These are phyloP conservation scores for Synodontis membranacea DNA, from an alignment of 2,113 vertebrate species.

Conservation along the genomic window DNA sequence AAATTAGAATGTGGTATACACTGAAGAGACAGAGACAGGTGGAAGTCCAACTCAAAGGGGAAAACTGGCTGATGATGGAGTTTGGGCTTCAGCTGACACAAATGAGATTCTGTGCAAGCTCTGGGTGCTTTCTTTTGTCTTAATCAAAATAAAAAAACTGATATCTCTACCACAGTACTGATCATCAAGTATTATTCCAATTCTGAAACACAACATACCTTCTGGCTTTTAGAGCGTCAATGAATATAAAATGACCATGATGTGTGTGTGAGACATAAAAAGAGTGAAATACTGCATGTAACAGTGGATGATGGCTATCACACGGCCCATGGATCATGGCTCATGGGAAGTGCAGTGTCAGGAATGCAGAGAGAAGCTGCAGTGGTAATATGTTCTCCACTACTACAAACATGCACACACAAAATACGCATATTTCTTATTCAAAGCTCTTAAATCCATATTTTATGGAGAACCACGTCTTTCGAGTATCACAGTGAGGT, in stretches of 20 bases:
- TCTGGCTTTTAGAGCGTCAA: neutral
- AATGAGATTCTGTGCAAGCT: slow-evolving; percentile 28
- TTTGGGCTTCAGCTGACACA: slow-evolving; percentile 50
- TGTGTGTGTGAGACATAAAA: slow-evolving; percentile 20
- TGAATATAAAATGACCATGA: slow-evolving; percentile 33
- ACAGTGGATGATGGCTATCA: slow-evolving; percentile 76
- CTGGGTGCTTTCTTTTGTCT: slow-evolving; percentile 10
- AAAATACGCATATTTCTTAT: slow-evolving; percentile 46
- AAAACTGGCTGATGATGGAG: slow-evolving; percentile 37
- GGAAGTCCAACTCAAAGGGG: slow-evolving; percentile 59
- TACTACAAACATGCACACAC: slow-evolving; percentile 44
- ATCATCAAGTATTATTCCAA: slow-evolving; percentile 36
- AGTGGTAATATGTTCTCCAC: slow-evolving; percentile 39
- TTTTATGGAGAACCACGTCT: slow-evolving; percentile 35
- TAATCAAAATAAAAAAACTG: slow-evolving; percentile 22
- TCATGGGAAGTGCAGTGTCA: slow-evolving; percentile 59
- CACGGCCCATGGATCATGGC: slow-evolving; percentile 61
- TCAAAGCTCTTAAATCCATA: slow-evolving; percentile 40
- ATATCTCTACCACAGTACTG: slow-evolving; percentile 25
- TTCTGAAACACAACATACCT: slow-evolving; percentile 25
- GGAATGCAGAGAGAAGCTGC: slow-evolving; percentile 54
- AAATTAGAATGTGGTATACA: slow-evolving; percentile 56
- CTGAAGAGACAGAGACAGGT: slow-evolving; percentile 53
- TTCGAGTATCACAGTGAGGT: slow-evolving; percentile 57
- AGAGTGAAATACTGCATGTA: slow-evolving; percentile 66